Evolutionary conservation across 2,888 invertebrate genomes (phyloP).

Genomic region (Allacma fusca): DNA sequence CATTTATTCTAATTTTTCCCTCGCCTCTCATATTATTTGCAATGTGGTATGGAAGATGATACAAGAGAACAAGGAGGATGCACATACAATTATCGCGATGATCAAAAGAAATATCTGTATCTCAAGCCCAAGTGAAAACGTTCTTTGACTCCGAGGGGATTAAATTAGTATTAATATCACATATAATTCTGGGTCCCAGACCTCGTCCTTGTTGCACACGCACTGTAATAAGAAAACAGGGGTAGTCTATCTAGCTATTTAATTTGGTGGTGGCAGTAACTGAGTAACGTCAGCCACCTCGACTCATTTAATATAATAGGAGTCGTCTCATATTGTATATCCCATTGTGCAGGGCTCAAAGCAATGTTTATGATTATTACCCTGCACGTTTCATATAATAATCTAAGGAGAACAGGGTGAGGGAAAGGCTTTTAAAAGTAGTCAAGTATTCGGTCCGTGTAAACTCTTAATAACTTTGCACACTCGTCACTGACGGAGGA

Average conservation of each 20-base stretch:
- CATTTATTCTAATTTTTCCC: too few species aligned
- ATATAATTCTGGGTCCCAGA: background rate
- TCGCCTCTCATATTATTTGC: too few species aligned
- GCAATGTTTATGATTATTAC: background rate
- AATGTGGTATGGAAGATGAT: too few species aligned
- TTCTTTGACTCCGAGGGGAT: background rate
- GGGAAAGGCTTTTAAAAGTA: background rate
- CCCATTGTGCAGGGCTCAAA: background rate
- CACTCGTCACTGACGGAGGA: background rate
- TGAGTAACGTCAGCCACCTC: background rate
- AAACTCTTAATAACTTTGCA: slow-evolving; percentile 10
- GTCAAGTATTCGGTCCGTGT: background rate
- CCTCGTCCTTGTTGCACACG: background rate
- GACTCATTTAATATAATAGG: background rate
- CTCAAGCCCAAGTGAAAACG: background rate
- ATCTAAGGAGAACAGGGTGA: background rate
- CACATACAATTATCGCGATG: background rate
- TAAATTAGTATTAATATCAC: background rate
- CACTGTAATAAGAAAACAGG: background rate
- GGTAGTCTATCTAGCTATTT: background rate
- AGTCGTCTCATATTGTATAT: background rate
- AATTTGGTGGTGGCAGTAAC: slow-evolving; percentile 1
- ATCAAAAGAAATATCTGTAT: background rate
- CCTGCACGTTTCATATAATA: slow-evolving; percentile 1
- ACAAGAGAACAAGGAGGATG: background rate